Percentiles rank a stretch among this genome's conserved stretches.
phyloP scores from a whole-genome alignment of 2,888 invertebrate species.

The Ecdyonurus torrentis region DNA sequence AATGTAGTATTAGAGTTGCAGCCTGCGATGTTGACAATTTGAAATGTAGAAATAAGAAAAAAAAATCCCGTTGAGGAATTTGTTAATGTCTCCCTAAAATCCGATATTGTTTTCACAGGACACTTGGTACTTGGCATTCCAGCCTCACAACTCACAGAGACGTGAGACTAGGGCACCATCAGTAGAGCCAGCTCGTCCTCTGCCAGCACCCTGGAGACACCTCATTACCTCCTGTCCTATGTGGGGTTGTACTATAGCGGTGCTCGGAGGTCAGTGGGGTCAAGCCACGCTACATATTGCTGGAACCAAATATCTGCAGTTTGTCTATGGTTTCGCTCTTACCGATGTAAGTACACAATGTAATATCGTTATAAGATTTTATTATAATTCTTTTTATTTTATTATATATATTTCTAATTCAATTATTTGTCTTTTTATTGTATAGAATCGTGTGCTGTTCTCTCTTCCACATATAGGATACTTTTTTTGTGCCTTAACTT shows the following conservation, averaged over 20 bases:
- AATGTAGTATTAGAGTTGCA: no score
- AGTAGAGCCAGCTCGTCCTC: conserved; percentile 19
- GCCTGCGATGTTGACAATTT: no score
- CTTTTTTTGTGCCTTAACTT: conserved; percentile 36
- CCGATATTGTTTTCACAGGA: neutral
- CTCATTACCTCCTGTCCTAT: conserved; percentile 36
- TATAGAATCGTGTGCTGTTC: conserved; percentile 35
- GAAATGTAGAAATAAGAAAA: conserved; percentile 26
- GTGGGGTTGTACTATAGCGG: conserved; percentile 39
- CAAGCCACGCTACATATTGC: conserved; percentile 38
- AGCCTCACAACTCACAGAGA: neutral
- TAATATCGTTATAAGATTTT: no score
- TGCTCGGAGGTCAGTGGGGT: conserved; percentile 41
- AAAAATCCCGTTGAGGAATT: neutral
- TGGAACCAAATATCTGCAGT: conserved; percentile 37
- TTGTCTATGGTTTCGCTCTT: conserved; percentile 39
- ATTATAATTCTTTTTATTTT: no score
- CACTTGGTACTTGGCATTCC: neutral
- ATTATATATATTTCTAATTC: no score
- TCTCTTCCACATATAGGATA: conserved; percentile 38
- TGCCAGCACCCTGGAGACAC: conserved; percentile 34
- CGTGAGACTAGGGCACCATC: conserved; percentile 1
- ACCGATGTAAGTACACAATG: conserved; percentile 33
- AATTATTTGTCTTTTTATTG: no score
- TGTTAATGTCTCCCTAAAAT: no score